These are phyloP conservation scores for Rhopalosiphum padi DNA, from an alignment of 1,140 invertebrate genomes.

Conservation along the genomic window DNA sequence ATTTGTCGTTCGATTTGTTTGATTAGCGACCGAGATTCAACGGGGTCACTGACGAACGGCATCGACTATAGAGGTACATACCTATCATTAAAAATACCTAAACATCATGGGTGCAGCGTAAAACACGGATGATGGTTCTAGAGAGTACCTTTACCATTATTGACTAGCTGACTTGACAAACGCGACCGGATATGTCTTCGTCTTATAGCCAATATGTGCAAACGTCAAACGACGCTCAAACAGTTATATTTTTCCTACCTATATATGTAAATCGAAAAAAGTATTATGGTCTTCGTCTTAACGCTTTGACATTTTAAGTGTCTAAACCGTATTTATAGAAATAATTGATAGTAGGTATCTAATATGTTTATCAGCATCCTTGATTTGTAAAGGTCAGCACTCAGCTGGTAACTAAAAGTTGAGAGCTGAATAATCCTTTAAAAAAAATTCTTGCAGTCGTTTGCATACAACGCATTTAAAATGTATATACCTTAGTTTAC, in stretches of 20 bases:
- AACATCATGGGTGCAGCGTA: background rate
- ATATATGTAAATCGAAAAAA: background rate
- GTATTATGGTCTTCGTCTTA: background rate
- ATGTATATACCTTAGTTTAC: too few species aligned
- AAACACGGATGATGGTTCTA: background rate
- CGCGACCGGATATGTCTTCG: background rate
- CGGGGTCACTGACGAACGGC: background rate
- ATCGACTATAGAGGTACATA: background rate
- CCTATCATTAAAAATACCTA: background rate
- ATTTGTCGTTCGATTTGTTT: background rate
- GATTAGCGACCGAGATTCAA: background rate
- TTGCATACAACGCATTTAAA: too few species aligned
- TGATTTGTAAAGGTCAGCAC: too few species aligned
- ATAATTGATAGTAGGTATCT: background rate
- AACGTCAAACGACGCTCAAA: background rate
- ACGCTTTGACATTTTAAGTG: background rate
- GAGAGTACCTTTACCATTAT: background rate
- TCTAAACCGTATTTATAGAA: background rate
- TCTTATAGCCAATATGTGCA: background rate
- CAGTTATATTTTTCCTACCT: background rate
- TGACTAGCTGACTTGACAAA: background rate
- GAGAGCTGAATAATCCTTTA: too few species aligned
- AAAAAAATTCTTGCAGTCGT: too few species aligned
- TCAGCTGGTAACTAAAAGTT: too few species aligned
- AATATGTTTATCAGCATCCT: too few species aligned